Conservation (phyloP, 2,888 invertebrate genomes). For the Cactoblastis cactorum region DNA sequence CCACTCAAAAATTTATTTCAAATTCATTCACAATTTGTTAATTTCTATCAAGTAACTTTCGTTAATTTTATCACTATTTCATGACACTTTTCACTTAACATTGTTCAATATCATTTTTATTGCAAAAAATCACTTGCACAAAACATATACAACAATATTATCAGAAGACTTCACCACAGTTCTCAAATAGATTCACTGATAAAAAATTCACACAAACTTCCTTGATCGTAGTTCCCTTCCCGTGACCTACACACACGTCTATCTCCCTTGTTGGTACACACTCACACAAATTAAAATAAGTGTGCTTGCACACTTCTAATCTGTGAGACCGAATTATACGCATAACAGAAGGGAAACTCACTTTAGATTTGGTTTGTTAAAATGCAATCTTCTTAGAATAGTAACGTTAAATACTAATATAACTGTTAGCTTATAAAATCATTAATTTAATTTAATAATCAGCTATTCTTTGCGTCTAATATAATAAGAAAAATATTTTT, state of each 20-base stretch:
- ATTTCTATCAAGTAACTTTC: too few relatives aligned
- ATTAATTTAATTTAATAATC: too few relatives aligned
- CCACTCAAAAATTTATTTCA: too few relatives aligned
- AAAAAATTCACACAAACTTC: slow-evolving; percentile 3
- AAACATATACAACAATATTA: background rate
- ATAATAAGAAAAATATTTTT: too few relatives aligned
- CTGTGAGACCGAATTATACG: background rate
- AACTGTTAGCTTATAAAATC: too few relatives aligned
- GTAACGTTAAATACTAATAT: too few relatives aligned
- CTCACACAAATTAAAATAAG: slow-evolving; percentile 30
- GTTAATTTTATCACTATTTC: too few relatives aligned
- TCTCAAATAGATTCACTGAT: background rate
- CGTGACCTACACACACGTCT: slow-evolving; percentile 38
- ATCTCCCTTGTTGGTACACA: slow-evolving; percentile 48
- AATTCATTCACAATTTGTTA: too few relatives aligned
- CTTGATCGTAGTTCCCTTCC: slow-evolving; percentile 19
- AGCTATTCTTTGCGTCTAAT: too few relatives aligned
- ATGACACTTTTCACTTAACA: background rate
- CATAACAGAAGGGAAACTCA: background rate
- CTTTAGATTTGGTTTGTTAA: too few relatives aligned
- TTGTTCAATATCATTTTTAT: too few relatives aligned
- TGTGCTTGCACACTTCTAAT: slow-evolving; percentile 17
- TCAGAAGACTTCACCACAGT: background rate
- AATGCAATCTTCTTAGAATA: too few relatives aligned
- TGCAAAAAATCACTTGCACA: background rate